Percentiles rank a stretch among this genome's conserved stretches.
Conservation (phyloP, 2,113 vertebrate genomes). For the Lampris incognitus region DNA sequence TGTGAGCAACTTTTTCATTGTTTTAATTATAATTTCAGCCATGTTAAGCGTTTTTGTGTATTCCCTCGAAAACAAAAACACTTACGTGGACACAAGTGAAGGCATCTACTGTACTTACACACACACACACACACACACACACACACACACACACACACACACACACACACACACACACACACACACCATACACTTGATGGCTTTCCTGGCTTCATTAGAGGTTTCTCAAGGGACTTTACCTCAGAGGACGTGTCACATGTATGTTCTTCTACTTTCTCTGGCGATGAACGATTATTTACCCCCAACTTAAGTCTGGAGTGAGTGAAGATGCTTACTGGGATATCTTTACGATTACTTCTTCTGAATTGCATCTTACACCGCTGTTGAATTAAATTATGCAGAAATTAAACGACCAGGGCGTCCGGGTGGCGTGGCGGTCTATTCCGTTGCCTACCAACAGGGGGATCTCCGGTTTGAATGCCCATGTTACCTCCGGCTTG, state of each 20-base stretch:
- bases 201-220: constrained; percentile 63
- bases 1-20: constrained; percentile 33
- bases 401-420: constrained; percentile 21
- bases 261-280: constrained; percentile 76
- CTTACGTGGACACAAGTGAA: not conserved
- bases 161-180: not conserved
- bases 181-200: not conserved
- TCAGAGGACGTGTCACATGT: constrained; percentile 59
- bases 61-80: not conserved
- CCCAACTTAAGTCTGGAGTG: constrained; percentile 43
- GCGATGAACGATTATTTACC: constrained; percentile 62
- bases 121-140: not conserved
- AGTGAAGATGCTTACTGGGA: constrained; percentile 63
- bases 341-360: constrained; percentile 60
- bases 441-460: no score
- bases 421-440: no score
- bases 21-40: constrained; percentile 45
- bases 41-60: constrained; percentile 2
- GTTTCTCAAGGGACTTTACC: constrained; percentile 57
- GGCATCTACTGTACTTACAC: not conserved
- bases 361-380: constrained; percentile 52
- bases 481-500: no score
- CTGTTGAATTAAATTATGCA: constrained; percentile 58
- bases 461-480: no score
- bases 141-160: constrained; percentile 8